Evolutionary conservation across 2,113 vertebrate genomes (phyloP).

Genomic region (Athene noctua): DNA sequence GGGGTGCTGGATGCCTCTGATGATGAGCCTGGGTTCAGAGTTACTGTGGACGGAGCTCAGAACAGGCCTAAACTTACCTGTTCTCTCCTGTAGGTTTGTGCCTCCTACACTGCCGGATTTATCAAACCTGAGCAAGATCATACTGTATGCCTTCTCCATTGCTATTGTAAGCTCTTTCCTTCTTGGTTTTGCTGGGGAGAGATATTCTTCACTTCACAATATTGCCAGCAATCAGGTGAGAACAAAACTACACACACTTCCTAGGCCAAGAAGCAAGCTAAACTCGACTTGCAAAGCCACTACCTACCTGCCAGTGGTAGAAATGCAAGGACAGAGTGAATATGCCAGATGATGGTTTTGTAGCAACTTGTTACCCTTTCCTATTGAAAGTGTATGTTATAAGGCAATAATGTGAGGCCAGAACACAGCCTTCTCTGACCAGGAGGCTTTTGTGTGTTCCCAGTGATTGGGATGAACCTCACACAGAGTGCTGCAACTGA

Average conservation of each 20-base stretch:
- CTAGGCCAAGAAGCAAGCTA: neutral
- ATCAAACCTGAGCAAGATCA: neutral
- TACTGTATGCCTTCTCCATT: slow-evolving; percentile 58
- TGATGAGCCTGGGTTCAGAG: neutral
- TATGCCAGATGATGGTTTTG: neutral
- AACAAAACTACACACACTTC: neutral
- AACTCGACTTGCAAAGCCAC: neutral
- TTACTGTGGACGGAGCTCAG: neutral
- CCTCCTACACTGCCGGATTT: slow-evolving; percentile 35
- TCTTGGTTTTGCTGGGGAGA: slow-evolving; percentile 65
- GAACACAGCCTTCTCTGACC: neutral
- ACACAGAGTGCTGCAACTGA: neutral
- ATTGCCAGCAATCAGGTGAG: slow-evolving; percentile 70
- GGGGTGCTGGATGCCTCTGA: neutral
- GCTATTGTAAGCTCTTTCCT: slow-evolving; percentile 68
- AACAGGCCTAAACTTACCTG: neutral
- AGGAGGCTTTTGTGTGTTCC: neutral
- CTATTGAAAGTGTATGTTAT: neutral
- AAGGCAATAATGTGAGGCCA: neutral
- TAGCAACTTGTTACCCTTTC: neutral
- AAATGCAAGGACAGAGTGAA: neutral
- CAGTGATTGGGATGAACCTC: neutral
- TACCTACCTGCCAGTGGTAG: neutral
- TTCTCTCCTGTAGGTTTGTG: slow-evolving; percentile 61
- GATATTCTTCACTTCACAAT: slow-evolving; percentile 50